Percentiles rank a stretch among this genome's conserved stretches.
Evolutionary conservation across 35 echinoderm and acorn worm species (phyloP).

Genomic region (Ophiothrix spiculata): DNA sequence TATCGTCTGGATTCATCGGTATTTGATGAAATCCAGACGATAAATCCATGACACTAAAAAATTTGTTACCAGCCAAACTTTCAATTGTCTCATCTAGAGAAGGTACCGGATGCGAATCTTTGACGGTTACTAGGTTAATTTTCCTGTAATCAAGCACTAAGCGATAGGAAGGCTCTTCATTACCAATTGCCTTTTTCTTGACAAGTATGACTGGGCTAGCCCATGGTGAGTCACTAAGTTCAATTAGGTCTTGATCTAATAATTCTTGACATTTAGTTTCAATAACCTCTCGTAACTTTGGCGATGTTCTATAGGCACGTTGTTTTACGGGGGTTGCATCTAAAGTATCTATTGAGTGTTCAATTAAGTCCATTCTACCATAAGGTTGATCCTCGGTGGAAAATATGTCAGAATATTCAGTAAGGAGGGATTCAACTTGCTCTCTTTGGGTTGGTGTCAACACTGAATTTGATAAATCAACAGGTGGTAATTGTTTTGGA

Average conservation of each 20-base stretch:
- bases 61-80: conserved; percentile 12
- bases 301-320: not conserved
- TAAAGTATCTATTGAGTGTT: not conserved
- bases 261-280: conserved; percentile 17
- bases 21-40: conserved; percentile 46
- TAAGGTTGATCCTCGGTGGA: not conserved
- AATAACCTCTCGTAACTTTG: conserved; percentile 3
- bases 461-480: not conserved
- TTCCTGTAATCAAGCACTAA: conserved; percentile 19
- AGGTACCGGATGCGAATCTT: conserved; percentile 44
- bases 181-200: conserved; percentile 34
- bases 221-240: conserved; percentile 2
- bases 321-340: conserved; percentile 3
- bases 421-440: not conserved
- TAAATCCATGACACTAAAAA: conserved; percentile 40
- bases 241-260: conserved; percentile 28
- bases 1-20: conserved; percentile 21
- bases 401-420: not conserved
- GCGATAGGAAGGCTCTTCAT: conserved; percentile 28
- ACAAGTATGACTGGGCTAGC: conserved; percentile 32
- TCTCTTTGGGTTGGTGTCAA: not conserved
- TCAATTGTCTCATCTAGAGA: conserved; percentile 58
- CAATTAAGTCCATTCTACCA: not conserved
- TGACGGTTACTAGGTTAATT: not conserved
- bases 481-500: not conserved